Evolutionary conservation across 2,888 invertebrate species (phyloP), one percentile per base, ranked within the genome.

Genomic region (Eilema griseolum): DNA sequence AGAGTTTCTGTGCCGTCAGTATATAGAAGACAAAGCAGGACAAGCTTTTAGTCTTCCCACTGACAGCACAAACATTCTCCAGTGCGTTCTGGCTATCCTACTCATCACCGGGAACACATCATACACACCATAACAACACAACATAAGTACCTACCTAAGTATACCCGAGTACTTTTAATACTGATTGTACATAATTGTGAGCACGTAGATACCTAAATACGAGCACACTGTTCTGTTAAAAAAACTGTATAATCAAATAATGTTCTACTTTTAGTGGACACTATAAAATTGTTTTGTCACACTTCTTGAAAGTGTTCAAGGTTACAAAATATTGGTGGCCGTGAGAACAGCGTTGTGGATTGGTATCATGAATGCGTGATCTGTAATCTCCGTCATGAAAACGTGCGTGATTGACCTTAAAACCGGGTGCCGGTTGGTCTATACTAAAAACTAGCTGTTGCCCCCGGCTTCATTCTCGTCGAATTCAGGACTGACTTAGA

Each of bases 371-470:
- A 83, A 80, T 75, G 75, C 85, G 78, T 81, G 84, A 77, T 78
- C 80, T 74, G 78, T 81, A 83, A 77, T 78, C 80, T 74, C 70
- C 77, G 74, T 80, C 77, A 75, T 67, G 74, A 77, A 78, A 81
- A 71, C 52, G 79, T 83, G 83, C 83, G 85, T 85, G 87, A 75
- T 77, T 83, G 87, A 85, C 87, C 87, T 87, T 77, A 76, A 71
- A 64, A 68, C 74, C 79, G 77, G 80, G 83, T 83, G 83, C 70
- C 71, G 77, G 78, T 83, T 75, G 70, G 68, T 77, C 66, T 76
- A 74, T 77, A 62, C 71, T 73, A 73, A 70, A 71, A 81, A 78
- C 63, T 71, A 66, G 65, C 63, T 74, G 26, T 26, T 56, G 57
- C 57, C 14, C 7, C n/a, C 16, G 14, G 31, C 31, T 41, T 16